Evolutionary conservation across 1,140 invertebrate genomes (phyloP), one percentile per base, ranked within the genome.

Genomic region (Galleria mellonella): DNA sequence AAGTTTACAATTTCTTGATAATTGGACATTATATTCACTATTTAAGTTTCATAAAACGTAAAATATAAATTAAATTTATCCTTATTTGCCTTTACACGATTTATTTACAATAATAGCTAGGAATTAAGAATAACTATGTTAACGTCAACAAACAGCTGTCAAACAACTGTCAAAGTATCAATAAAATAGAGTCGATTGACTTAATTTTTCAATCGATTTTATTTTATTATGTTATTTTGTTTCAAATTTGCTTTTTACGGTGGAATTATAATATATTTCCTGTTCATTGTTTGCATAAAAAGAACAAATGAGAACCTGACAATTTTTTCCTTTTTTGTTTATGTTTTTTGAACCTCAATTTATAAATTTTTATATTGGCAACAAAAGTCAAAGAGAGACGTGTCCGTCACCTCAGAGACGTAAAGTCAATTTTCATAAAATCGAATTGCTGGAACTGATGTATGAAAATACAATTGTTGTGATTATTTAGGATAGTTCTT

Each of bases 1-100:
- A 84, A 71, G 52, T 79, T 83, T 14, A 84, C 81, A 38, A 84
- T 84, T 72, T 84, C 81, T 64, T 84, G 81, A 57, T 83, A 83
- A 47, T 83, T 83, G 43, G 81, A 70, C 81, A 84, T 84, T 60
- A 56, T 42, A 32, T 31, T 33, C 28, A 46, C 36, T 11, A 27
- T 3, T 23, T 23, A 23, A 23, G 17, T 3, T 23, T 3, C 17
- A 3, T 3, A 23, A 23, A 23, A 23, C 2, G 6, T 23, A 23
- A n/a, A n/a, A n/a, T n/a, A n/a, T n/a, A n/a, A n/a, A n/a, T n/a
- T n/a, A n/a, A n/a, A n/a, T n/a, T n/a, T n/a, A n/a, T n/a, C n/a
- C n/a, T n/a, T n/a, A n/a, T n/a, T n/a, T n/a, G n/a, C n/a, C n/a
- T n/a, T n/a, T n/a, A n/a, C n/a, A n/a, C n/a, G n/a, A n/a, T 51